phyloP scores from a whole-genome alignment of 2,888 invertebrate species.

The Andrena camellia region DNA sequence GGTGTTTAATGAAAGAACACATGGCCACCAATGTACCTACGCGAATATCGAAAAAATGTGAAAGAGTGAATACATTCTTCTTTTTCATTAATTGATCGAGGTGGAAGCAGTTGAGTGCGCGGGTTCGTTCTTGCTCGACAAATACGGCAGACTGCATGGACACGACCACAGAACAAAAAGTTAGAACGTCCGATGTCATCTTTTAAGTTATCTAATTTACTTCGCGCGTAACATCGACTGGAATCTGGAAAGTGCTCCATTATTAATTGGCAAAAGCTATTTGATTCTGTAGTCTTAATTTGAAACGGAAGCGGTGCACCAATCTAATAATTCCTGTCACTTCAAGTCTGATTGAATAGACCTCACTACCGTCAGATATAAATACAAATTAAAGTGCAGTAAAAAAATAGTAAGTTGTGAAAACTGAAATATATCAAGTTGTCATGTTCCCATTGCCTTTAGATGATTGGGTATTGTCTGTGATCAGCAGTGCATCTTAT shows the following conservation, averaged over 20 bases:
- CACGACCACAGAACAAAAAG: neutral
- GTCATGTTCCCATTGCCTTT: no score
- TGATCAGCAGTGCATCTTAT: no score
- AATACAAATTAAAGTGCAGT: no score
- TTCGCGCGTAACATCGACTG: neutral
- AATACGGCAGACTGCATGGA: neutral
- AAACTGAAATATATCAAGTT: no score
- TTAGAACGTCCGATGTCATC: neutral
- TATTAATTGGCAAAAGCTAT: neutral
- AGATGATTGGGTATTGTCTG: no score
- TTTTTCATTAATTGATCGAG: neutral
- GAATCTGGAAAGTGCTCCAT: neutral
- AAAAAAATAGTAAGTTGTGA: no score
- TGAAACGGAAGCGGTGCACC: neutral
- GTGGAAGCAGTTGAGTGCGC: neutral
- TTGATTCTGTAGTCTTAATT: neutral
- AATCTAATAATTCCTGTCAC: neutral
- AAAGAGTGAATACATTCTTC: neutral
- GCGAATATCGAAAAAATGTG: constrained; percentile 59
- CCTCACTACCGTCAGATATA: no score
- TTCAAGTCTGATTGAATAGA: neutral
- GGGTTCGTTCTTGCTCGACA: neutral
- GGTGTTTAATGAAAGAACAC: constrained; percentile 55
- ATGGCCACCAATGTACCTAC: constrained; percentile 53
- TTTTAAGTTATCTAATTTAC: neutral